Percentiles rank a stretch among this genome's conserved stretches.
Conservation (phyloP, 2,113 vertebrate species). For the Heptranchias perlo region DNA sequence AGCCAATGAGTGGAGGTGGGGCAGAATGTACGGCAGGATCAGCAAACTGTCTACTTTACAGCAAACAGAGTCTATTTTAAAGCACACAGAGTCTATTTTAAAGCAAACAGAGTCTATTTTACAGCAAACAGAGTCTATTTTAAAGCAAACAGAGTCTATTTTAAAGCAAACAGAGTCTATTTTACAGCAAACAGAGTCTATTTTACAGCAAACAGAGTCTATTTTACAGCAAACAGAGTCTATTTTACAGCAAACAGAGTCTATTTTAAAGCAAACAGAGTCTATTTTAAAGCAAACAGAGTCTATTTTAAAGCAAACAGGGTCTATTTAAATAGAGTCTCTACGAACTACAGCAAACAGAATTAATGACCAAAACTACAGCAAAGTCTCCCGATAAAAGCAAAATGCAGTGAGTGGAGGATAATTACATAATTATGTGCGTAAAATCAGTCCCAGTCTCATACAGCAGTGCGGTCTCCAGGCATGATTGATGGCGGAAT, state of each 20-base stretch:
- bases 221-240: not conserved
- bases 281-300: not conserved
- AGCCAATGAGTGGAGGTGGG: not conserved
- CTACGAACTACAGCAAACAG: not conserved
- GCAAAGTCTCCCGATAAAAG: not conserved
- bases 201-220: too few relatives aligned
- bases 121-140: too few relatives aligned
- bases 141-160: too few relatives aligned
- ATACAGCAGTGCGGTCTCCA: too few relatives aligned
- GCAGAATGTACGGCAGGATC: not conserved
- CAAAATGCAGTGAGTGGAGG: not conserved
- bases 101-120: too few relatives aligned
- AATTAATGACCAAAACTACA: not conserved
- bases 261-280: too few relatives aligned
- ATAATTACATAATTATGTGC: too few relatives aligned
- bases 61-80: not conserved
- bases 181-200: not conserved
- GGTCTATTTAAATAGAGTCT: not conserved
- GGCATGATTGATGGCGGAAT: not conserved
- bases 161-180: not conserved
- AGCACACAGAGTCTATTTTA: not conserved
- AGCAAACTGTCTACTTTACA: too few relatives aligned
- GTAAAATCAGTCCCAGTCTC: not conserved
- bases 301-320: not conserved
- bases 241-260: not conserved